Evolutionary conservation across 30 jellyfish, hydroid and myxozoan species (phyloP).

Genomic region (Phacellophora camtschatica): DNA sequence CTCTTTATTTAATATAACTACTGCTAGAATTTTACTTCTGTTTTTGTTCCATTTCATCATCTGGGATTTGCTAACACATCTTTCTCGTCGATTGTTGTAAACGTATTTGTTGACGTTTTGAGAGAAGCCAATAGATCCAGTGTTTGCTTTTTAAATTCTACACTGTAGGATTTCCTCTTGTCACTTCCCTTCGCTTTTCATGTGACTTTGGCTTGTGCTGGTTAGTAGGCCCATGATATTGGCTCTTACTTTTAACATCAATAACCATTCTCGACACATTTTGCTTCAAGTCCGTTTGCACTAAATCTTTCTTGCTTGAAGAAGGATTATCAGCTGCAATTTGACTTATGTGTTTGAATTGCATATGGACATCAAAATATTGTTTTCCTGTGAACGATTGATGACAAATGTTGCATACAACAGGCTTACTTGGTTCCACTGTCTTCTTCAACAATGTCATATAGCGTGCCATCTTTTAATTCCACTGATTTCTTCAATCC

Average conservation of each 20-base stretch:
- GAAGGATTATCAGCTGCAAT: no score
- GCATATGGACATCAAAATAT: conserved; percentile 16
- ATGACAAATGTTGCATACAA: no score
- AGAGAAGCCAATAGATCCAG: conserved; percentile 10
- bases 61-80: conserved; percentile 28
- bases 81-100: conserved; percentile 1
- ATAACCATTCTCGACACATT: no score
- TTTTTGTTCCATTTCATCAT: conserved; percentile 42
- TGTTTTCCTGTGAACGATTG: conserved; percentile 16
- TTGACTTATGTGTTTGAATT: conserved; percentile 13
- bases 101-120: neutral
- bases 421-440: no score
- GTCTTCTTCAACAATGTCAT: neutral
- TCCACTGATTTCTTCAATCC: neutral
- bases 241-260: no score
- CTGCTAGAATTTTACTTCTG: neutral
- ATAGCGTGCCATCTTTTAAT: neutral
- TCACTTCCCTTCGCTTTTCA: conserved; percentile 1
- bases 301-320: no score
- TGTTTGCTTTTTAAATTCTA: conserved; percentile 26
- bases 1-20: conserved; percentile 6
- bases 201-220: no score
- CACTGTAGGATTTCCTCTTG: conserved; percentile 23
- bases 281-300: no score
- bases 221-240: no score